Percentiles rank a stretch among this genome's conserved stretches.
Conservation (phyloP, 2,797 vertebrate species). For the Platyrinchus mystaceus region DNA sequence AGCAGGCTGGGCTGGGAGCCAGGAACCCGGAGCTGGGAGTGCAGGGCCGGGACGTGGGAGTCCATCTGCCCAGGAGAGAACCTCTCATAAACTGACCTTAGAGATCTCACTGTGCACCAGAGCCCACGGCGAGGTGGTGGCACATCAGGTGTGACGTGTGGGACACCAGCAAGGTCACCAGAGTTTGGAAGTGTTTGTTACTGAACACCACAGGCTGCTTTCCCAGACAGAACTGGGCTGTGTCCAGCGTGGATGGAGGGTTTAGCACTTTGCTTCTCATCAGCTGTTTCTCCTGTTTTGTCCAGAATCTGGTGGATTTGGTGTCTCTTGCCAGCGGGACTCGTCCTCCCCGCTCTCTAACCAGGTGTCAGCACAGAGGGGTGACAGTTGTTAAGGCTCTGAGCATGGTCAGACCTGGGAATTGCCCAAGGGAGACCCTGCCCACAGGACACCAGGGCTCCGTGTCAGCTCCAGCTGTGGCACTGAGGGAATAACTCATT, state of each 20-base stretch:
- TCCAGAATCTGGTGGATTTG: neutral
- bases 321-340: neutral
- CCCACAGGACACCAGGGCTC: neutral
- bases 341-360: fast-evolving
- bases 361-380: neutral
- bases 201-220: neutral
- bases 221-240: neutral
- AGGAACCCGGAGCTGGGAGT: neutral
- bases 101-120: neutral
- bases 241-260: neutral
- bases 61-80: neutral
- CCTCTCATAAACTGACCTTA: fast-evolving
- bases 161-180: neutral
- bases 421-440: neutral
- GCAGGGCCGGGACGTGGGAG: neutral
- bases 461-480: neutral
- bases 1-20: neutral
- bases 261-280: neutral
- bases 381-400: neutral
- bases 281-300: neutral
- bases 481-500: neutral
- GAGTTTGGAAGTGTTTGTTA: neutral
- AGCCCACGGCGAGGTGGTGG: neutral
- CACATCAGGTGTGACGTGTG: neutral
- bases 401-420: neutral